These are phyloP conservation scores for Oligia strigilis DNA, from an alignment of 2,888 invertebrate genomes.

Conservation along the genomic window DNA sequence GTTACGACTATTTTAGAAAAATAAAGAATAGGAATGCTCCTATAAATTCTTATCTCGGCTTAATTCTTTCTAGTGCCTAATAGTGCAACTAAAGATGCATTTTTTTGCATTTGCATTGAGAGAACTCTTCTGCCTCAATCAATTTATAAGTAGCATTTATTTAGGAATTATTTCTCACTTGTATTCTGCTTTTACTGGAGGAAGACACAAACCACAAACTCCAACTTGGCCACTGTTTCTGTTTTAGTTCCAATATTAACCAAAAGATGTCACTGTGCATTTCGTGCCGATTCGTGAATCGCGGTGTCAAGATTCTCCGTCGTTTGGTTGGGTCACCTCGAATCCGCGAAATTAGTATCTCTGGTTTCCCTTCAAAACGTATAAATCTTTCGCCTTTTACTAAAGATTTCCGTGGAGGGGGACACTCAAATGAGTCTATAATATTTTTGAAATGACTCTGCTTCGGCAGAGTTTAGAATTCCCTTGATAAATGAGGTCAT, in stretches of 20 bases:
- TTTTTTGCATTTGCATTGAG: neutral
- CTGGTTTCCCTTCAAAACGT: slow-evolving; percentile 92
- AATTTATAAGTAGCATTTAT: neutral
- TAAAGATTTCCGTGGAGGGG: slow-evolving; percentile 95
- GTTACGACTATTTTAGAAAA: neutral
- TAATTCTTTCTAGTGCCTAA: too few relatives aligned
- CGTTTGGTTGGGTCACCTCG: slow-evolving; percentile 49
- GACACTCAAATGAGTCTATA: slow-evolving; percentile 92
- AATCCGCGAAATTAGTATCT: slow-evolving; percentile 68
- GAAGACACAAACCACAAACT: too few relatives aligned
- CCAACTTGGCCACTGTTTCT: neutral
- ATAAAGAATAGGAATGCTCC: too few relatives aligned
- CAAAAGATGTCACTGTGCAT: slow-evolving; percentile 54
- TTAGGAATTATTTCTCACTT: neutral
- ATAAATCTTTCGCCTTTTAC: slow-evolving; percentile 95
- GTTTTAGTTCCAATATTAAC: slow-evolving; percentile 10
- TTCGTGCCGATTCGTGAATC: slow-evolving; percentile 43
- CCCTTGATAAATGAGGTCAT: too few relatives aligned
- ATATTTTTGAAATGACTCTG: slow-evolving; percentile 22
- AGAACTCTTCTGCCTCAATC: neutral
- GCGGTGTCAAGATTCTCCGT: slow-evolving; percentile 55
- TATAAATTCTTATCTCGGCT: neutral
- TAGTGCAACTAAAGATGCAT: neutral
- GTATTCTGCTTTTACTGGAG: neutral
- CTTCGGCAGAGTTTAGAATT: slow-evolving; percentile 43